phyloP scores from a whole-genome alignment of 1,140 invertebrate species.

The Lucilia cuprina region DNA sequence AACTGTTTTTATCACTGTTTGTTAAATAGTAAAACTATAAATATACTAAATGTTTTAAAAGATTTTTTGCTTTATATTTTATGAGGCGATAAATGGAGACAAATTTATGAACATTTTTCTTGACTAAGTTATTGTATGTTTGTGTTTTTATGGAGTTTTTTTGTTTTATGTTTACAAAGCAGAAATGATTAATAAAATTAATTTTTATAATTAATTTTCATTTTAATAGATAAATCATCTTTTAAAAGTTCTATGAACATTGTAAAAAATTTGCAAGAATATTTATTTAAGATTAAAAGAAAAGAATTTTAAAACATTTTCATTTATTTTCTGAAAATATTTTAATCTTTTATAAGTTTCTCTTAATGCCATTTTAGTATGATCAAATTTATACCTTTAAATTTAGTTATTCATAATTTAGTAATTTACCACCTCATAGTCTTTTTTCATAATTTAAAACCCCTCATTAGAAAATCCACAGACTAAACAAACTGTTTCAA shows the following conservation, averaged over 20 bases:
- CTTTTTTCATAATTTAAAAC: no score
- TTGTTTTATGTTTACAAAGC: not conserved
- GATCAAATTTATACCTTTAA: no score
- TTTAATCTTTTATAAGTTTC: no score
- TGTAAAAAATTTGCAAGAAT: not conserved
- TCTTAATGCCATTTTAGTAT: no score
- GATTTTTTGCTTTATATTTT: constrained; percentile 17
- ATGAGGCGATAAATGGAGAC: constrained; percentile 31
- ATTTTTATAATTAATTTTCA: not conserved
- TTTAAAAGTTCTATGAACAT: not conserved
- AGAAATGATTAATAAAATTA: not conserved
- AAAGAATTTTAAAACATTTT: no score
- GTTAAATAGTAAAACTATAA: constrained; percentile 3
- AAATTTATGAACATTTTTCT: constrained; percentile 21
- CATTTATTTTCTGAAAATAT: no score
- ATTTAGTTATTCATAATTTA: no score
- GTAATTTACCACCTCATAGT: no score
- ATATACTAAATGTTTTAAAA: constrained; percentile 1
- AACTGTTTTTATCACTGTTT: not conserved
- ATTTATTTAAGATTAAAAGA: no score
- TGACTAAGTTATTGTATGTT: not conserved
- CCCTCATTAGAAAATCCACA: no score
- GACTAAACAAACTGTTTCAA: no score
- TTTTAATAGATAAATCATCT: not conserved
- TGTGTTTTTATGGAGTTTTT: not conserved